A percentile compares a stretch with the other conserved stretches of the same genome.
phyloP scores from a whole-genome alignment of 2,797 vertebrate genomes.

The Amazona finschi region DNA sequence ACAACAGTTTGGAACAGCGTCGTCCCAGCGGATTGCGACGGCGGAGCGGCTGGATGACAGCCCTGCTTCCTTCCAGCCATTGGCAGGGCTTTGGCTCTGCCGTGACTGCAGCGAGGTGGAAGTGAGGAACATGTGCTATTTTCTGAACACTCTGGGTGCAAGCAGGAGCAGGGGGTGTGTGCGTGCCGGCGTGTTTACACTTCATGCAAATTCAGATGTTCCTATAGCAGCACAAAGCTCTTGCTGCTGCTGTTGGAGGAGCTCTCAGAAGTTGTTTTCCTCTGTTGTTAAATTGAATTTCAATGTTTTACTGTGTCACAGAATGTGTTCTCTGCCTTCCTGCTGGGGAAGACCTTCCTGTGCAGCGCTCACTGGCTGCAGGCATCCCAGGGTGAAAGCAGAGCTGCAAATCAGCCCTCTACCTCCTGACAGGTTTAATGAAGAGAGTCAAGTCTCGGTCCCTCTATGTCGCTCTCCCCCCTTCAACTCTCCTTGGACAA shows the following conservation, averaged over 20 bases:
- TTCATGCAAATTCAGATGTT: constrained; percentile 43
- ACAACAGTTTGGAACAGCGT: background rate
- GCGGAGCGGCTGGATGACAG: background rate
- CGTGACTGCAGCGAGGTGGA: background rate
- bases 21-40: background rate
- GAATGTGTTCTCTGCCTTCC: constrained; percentile 30
- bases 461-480: background rate
- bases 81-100: background rate
- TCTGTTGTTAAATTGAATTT: constrained; percentile 46
- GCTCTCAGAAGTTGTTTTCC: constrained; percentile 48
- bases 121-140: constrained; percentile 12
- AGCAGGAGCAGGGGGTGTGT: background rate
- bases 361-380: background rate
- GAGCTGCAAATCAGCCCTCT: background rate
- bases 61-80: constrained; percentile 8
- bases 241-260: constrained; percentile 28
- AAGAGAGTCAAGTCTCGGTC: background rate
- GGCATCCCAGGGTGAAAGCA: background rate
- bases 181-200: background rate
- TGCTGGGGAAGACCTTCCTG: background rate
- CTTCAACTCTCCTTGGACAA: background rate
- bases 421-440: background rate
- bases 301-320: constrained; percentile 34
- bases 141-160: constrained; percentile 5
- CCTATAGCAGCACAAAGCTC: background rate